Percentiles rank a stretch among this genome's conserved stretches.
Conservation (phyloP, 1,140 invertebrate species). For the Camponotus pennsylvanicus region DNA sequence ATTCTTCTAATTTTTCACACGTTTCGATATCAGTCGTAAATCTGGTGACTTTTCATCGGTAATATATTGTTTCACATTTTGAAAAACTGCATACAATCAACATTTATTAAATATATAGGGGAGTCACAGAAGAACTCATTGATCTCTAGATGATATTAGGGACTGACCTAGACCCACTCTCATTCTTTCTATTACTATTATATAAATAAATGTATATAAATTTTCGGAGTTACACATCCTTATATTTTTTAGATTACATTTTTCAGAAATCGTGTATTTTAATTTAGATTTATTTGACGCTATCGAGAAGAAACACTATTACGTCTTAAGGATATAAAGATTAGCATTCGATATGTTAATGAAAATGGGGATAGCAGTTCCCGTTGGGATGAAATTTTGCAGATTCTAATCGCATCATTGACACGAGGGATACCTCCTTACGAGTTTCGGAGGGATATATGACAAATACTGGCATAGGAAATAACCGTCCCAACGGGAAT, state of each 20-base stretch:
- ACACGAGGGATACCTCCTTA: slow-evolving; percentile 26
- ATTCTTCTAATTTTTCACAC: not conserved
- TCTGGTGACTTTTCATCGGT: not conserved
- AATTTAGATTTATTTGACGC: not conserved
- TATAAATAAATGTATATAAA: not conserved
- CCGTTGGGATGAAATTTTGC: not conserved
- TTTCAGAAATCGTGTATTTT: not conserved
- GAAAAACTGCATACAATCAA: not conserved
- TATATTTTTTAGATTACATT: not conserved
- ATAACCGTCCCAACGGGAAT: slow-evolving; percentile 48
- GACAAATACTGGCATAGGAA: not conserved
- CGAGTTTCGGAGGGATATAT: slow-evolving; percentile 21
- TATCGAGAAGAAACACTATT: not conserved
- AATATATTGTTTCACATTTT: not conserved
- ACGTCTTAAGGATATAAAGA: not conserved
- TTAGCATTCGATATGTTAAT: not conserved
- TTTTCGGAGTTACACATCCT: not conserved
- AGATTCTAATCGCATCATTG: not conserved
- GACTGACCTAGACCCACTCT: no score
- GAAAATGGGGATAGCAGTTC: not conserved
- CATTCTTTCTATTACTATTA: no score
- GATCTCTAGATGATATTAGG: no score
- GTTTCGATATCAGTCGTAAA: not conserved
- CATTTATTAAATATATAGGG: not conserved
- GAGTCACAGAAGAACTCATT: no score